Conservation (phyloP, 2,797 vertebrate genomes). For the Myripristis jacobus region DNA sequence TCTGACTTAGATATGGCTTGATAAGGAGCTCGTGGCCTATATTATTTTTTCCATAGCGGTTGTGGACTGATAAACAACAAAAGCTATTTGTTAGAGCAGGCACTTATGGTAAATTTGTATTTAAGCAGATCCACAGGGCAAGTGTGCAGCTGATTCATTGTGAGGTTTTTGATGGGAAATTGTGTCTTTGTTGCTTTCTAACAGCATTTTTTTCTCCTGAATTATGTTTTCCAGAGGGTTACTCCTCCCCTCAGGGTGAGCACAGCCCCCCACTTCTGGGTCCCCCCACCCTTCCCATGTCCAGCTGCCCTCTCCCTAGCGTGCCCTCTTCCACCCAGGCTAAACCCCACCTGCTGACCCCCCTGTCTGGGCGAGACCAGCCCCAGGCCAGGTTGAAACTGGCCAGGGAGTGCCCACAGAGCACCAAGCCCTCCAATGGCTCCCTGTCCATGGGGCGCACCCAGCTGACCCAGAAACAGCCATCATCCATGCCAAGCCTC, state of each 20-base stretch:
- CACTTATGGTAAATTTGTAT: slow-evolving; percentile 6
- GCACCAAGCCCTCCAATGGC: slow-evolving; percentile 88
- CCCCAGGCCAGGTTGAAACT: slow-evolving; percentile 83
- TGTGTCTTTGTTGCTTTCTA: neutral
- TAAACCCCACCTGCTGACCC: slow-evolving; percentile 89
- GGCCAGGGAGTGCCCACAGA: slow-evolving; percentile 90
- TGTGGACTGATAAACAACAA: slow-evolving; percentile 18
- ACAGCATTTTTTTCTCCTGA: neutral
- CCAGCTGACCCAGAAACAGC: slow-evolving; percentile 86
- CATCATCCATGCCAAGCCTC: slow-evolving; percentile 78
- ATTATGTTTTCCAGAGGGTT: slow-evolving; percentile 78
- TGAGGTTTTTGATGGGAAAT: neutral
- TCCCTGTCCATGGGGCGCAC: slow-evolving; percentile 86
- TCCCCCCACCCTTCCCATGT: slow-evolving; percentile 90
- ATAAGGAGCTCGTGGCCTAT: slow-evolving; percentile 31
- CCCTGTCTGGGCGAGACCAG: slow-evolving; percentile 87
- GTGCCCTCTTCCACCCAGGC: slow-evolving; percentile 91
- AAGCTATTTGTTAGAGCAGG: slow-evolving; percentile 25
- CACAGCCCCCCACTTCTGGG: slow-evolving; percentile 91
- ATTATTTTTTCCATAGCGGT: slow-evolving; percentile 10
- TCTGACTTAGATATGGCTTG: slow-evolving; percentile 23
- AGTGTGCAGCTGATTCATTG: slow-evolving; percentile 1
- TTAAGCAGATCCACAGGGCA: slow-evolving; percentile 2
- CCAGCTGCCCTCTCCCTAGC: slow-evolving; percentile 92
- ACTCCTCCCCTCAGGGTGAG: slow-evolving; percentile 91